phyloP scores from a whole-genome alignment of 2,797 vertebrate genomes.

The Synaphobranchus kaupii region DNA sequence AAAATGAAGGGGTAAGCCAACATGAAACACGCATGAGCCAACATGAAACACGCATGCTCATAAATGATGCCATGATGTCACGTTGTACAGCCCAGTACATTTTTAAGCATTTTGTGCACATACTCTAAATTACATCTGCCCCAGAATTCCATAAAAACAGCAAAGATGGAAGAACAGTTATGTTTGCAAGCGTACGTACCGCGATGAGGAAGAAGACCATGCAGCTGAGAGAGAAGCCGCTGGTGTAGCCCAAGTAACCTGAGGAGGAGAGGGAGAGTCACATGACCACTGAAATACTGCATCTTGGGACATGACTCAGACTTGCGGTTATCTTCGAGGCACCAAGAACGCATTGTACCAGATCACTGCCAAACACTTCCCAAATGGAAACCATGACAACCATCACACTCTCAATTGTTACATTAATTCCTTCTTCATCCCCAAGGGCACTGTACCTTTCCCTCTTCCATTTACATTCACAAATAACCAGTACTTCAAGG shows the following conservation, averaged over 20 bases:
- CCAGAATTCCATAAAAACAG: background rate
- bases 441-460: background rate
- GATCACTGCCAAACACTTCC: background rate
- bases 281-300: slow-evolving; percentile 67
- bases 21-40: background rate
- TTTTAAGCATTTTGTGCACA: background rate
- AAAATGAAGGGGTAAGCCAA: background rate
- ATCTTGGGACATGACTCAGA: slow-evolving; percentile 60
- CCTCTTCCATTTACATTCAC: background rate
- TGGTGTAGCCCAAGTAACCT: slow-evolving; percentile 88
- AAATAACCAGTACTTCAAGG: background rate
- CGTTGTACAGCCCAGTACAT: background rate
- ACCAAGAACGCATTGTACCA: background rate
- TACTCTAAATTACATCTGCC: background rate
- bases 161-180: background rate
- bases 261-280: slow-evolving; percentile 67
- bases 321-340: slow-evolving; percentile 59
- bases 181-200: slow-evolving; percentile 72
- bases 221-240: slow-evolving; percentile 97
- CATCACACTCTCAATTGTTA: background rate
- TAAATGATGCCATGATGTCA: background rate
- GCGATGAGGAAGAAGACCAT: slow-evolving; percentile 96
- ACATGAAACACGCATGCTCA: background rate
- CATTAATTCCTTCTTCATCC: background rate
- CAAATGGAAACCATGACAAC: background rate